Conservation (phyloP, 1,140 invertebrate genomes). For the Druon quercuslanigerum region DNA sequence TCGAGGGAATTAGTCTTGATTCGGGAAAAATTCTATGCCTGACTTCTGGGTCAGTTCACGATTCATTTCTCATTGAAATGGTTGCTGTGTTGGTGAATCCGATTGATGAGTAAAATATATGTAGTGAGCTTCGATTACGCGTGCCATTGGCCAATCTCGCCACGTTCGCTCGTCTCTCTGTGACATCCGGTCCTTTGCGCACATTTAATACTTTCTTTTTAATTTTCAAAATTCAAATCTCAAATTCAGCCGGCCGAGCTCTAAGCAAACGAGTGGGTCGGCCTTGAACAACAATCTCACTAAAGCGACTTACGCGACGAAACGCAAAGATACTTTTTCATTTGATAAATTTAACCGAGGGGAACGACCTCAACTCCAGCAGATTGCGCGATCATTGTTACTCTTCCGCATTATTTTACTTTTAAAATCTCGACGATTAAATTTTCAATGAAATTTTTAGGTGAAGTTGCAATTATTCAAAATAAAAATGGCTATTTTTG, state of each 20-base stretch:
- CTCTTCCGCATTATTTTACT: conserved; percentile 8
- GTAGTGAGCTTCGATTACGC: conserved; percentile 61
- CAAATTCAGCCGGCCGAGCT: not conserved
- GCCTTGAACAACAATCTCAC: conserved; percentile 20
- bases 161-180: conserved; percentile 54
- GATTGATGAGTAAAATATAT: conserved; percentile 56
- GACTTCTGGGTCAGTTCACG: not conserved
- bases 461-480: not conserved
- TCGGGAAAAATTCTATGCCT: not conserved
- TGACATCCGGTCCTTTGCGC: conserved; percentile 58
- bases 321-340: conserved; percentile 18
- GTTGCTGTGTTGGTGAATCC: conserved; percentile 53
- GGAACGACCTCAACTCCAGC: conserved; percentile 4
- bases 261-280: conserved; percentile 14
- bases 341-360: conserved; percentile 30
- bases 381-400: conserved; percentile 13
- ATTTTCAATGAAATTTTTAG: not conserved
- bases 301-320: not conserved
- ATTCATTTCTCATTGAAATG: conserved; percentile 44
- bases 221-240: conserved; percentile 42
- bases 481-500: not conserved
- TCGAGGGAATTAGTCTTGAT: not conserved
- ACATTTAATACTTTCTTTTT: conserved; percentile 38
- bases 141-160: conserved; percentile 65
- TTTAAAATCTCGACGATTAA: not conserved